Evolutionary conservation across 2,888 invertebrate genomes (phyloP).

Genomic region (Blastobasis adustella): DNA sequence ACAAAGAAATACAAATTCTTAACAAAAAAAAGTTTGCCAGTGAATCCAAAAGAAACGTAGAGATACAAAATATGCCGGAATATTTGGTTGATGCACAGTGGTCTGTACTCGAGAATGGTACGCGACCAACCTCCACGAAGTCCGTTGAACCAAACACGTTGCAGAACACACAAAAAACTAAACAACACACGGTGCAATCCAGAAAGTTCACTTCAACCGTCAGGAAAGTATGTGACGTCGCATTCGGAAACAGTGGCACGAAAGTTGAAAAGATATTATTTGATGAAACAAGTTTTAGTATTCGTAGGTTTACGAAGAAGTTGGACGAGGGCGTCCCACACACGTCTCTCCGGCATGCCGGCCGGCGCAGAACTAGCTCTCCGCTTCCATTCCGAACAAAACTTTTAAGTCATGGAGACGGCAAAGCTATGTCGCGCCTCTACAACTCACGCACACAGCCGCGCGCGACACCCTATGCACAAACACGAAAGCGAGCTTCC

Average conservation of each 20-base stretch:
- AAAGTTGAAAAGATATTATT: conserved; percentile 31
- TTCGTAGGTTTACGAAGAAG: conserved; percentile 62
- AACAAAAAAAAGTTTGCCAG: too few relatives aligned
- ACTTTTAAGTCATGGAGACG: conserved; percentile 75
- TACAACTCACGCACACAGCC: conserved; percentile 68
- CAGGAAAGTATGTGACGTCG: conserved; percentile 24
- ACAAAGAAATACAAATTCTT: too few relatives aligned
- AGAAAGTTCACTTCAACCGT: conserved; percentile 42
- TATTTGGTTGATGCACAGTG: conserved; percentile 52
- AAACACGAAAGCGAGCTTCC: conserved; percentile 70
- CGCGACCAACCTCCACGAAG: conserved; percentile 67
- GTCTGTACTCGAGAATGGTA: conserved; percentile 50
- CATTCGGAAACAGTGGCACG: conserved; percentile 20
- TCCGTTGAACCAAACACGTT: conserved; percentile 75
- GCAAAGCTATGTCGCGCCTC: conserved; percentile 75
- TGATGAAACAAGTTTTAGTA: conserved; percentile 49
- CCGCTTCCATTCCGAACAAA: conserved; percentile 63
- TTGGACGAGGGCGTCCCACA: conserved; percentile 40
- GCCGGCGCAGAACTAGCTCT: conserved; percentile 69
- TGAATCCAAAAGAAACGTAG: conserved; percentile 7
- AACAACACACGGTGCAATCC: conserved; percentile 48
- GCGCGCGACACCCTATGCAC: conserved; percentile 65
- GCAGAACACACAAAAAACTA: conserved; percentile 69
- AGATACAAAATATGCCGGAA: conserved; percentile 42
- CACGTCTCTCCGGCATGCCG: conserved; percentile 56